A percentile compares a stretch with the other conserved stretches of the same genome.
These are phyloP conservation scores for Drosophila greeni DNA, from an alignment of 2,888 invertebrate species.

Conservation along the genomic window DNA sequence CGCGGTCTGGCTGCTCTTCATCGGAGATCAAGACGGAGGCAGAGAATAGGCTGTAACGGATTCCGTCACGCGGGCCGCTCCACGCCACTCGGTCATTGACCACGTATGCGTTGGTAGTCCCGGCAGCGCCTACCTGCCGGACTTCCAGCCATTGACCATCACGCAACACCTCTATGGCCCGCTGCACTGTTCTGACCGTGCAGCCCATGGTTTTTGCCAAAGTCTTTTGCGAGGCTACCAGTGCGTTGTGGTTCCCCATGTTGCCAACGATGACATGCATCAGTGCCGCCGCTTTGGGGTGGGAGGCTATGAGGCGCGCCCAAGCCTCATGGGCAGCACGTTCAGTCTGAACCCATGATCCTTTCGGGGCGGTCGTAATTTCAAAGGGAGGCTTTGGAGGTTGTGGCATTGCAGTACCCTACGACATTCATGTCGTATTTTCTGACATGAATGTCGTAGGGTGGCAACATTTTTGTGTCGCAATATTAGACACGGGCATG, in stretches of 20 bases:
- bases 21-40: background rate
- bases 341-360: slow-evolving; percentile 8
- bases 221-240: slow-evolving; percentile 3
- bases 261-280: slow-evolving; percentile 10
- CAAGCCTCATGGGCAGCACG: slow-evolving; percentile 5
- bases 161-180: slow-evolving; percentile 1
- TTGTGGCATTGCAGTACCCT: background rate
- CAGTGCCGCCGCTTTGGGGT: slow-evolving; percentile 3
- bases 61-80: slow-evolving; percentile 5
- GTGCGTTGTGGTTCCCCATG: slow-evolving; percentile 4
- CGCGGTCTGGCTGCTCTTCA: slow-evolving; percentile 1
- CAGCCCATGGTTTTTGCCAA: slow-evolving; percentile 4
- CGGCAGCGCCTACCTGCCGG: background rate
- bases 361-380: background rate
- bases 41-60: slow-evolving; percentile 1
- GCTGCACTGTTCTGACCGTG: slow-evolving; percentile 5
- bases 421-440: slow-evolving; percentile 7
- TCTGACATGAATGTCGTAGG: slow-evolving; percentile 12
- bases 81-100: slow-evolving; percentile 9
- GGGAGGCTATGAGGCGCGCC: background rate
- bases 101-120: slow-evolving; percentile 10
- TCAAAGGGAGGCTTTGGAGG: slow-evolving; percentile 7
- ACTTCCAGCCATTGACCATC: slow-evolving; percentile 3
- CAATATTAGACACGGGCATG: background rate
- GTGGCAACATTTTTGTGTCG: slow-evolving; percentile 11